These are phyloP conservation scores for Acronicta alni DNA, from an alignment of 2,888 invertebrate species.

Conservation along the genomic window DNA sequence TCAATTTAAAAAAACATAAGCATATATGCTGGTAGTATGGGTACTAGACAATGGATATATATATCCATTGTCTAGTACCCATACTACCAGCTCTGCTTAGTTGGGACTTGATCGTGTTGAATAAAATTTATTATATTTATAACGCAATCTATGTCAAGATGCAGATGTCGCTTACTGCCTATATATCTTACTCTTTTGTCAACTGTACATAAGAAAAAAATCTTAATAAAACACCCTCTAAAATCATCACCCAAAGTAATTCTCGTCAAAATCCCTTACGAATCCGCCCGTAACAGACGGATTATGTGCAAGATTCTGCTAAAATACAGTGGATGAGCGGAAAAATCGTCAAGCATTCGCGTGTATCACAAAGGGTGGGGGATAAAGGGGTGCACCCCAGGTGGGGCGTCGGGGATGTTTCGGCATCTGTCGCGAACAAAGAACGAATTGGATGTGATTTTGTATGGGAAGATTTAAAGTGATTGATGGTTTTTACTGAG, in stretches of 20 bases:
- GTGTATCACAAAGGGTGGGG: conserved; percentile 62
- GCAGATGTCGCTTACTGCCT: too few species aligned
- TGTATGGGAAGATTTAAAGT: conserved; percentile 23
- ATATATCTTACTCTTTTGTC: too few species aligned
- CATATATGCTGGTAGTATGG: too few species aligned
- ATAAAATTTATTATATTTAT: too few species aligned
- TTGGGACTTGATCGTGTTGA: too few species aligned
- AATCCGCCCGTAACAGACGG: conserved; percentile 53
- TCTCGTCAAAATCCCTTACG: conserved; percentile 45
- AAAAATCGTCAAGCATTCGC: conserved; percentile 66
- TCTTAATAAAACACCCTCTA: conserved; percentile 23
- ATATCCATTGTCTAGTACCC: too few species aligned
- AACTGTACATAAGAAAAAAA: too few species aligned
- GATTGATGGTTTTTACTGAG: conserved; percentile 36
- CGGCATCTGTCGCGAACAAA: conserved; percentile 39
- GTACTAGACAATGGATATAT: too few species aligned
- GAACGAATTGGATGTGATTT: conserved; percentile 48
- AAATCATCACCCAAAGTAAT: conserved; percentile 30
- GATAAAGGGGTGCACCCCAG: conserved; percentile 50
- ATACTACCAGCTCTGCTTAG: too few species aligned
- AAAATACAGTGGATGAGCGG: conserved; percentile 57
- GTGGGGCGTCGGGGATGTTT: conserved; percentile 46
- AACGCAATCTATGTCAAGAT: too few species aligned
- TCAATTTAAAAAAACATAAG: too few species aligned
- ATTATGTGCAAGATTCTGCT: conserved; percentile 59